Conservation (phyloP, 2,888 invertebrate genomes). For the Caenorhabditis sinica region DNA sequence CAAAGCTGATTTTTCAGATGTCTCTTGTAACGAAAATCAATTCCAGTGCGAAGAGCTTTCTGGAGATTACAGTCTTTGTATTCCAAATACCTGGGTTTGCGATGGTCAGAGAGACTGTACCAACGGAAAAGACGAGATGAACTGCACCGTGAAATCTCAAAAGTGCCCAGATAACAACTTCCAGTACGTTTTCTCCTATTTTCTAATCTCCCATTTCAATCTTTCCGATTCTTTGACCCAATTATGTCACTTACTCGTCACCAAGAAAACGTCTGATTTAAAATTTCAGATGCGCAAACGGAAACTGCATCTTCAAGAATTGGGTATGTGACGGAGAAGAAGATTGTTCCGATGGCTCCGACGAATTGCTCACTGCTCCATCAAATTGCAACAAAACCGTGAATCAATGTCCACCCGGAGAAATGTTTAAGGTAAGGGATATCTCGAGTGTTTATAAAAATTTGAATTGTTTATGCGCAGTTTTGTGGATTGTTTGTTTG, state of each 20-base stretch:
- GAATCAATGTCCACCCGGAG: slow-evolving; percentile 25
- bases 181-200: slow-evolving; percentile 56
- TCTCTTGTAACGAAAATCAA: slow-evolving; percentile 73
- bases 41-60: slow-evolving; percentile 78
- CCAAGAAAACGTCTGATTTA: neutral
- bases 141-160: slow-evolving; percentile 69
- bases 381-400: slow-evolving; percentile 45
- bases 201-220: slow-evolving; percentile 35
- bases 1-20: slow-evolving; percentile 70
- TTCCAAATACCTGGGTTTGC: slow-evolving; percentile 80
- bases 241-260: slow-evolving; percentile 3
- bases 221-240: slow-evolving; percentile 32
- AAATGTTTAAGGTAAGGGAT: slow-evolving; percentile 60
- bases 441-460: slow-evolving; percentile 11
- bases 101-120: slow-evolving; percentile 81
- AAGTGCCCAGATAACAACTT: slow-evolving; percentile 73
- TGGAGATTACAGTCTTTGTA: slow-evolving; percentile 78
- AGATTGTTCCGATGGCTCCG: slow-evolving; percentile 79
- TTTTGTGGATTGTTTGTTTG: slow-evolving; percentile 42
- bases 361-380: slow-evolving; percentile 64
- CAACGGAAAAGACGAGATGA: slow-evolving; percentile 77
- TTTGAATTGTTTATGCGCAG: slow-evolving; percentile 35
- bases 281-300: slow-evolving; percentile 72
- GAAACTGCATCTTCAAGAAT: slow-evolving; percentile 77
- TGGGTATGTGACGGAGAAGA: slow-evolving; percentile 82